A percentile compares a stretch with the other conserved stretches of the same genome.
Conservation (phyloP, 2,888 invertebrate genomes). For the Agrochola macilenta region DNA sequence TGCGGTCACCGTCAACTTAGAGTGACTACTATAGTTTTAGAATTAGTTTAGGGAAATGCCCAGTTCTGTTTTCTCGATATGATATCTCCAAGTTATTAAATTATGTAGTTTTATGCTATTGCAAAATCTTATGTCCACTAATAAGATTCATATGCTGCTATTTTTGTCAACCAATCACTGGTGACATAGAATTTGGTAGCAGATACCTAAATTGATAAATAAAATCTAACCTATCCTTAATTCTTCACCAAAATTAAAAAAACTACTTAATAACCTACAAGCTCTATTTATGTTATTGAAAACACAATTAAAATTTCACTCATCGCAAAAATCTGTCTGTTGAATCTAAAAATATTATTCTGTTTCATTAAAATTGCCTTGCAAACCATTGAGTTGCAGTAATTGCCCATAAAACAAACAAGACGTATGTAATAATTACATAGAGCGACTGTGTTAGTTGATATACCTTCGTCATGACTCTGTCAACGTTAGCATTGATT, state of each 20-base stretch:
- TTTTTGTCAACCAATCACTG: background rate
- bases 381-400: slow-evolving; percentile 1
- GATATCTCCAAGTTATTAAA: background rate
- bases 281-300: background rate
- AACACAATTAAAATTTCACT: background rate
- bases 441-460: slow-evolving; percentile 22
- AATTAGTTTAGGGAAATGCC: slow-evolving; percentile 23
- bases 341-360: background rate
- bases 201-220: background rate
- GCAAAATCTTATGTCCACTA: too few relatives aligned
- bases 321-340: background rate
- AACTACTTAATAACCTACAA: background rate
- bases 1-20: slow-evolving; percentile 26
- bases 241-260: background rate
- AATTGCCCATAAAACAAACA: slow-evolving; percentile 36
- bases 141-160: too few relatives aligned
- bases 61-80: background rate
- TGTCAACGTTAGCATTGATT: slow-evolving; percentile 26
- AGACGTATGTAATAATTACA: slow-evolving; percentile 11
- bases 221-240: background rate
- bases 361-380: slow-evolving; percentile 4
- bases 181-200: background rate
- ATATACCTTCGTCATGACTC: background rate
- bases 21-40: slow-evolving; percentile 6
- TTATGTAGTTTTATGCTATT: too few relatives aligned